Evolutionary conservation across 2,888 invertebrate species (phyloP), one percentile per base, ranked within the genome.

Genomic region (Hemicrepidius hirtus): DNA sequence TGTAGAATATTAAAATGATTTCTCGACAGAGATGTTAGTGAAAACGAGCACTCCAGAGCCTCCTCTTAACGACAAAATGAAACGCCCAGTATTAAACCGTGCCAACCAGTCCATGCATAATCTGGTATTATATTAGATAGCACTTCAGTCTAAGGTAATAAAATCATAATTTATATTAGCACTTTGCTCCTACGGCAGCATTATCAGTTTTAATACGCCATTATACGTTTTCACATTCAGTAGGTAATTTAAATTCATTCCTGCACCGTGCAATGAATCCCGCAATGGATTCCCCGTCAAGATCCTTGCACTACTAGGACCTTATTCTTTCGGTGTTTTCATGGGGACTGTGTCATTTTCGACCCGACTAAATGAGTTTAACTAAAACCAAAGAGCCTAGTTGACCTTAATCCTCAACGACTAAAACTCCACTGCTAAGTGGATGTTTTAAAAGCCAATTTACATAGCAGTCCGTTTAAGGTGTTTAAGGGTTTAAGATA

Each of bases 131-230:
- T 71, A 71, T 68, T 71, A 65, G 71, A 69, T 71, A 68, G 68
- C 66, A 53, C 69, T 72, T 75, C 75, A 72, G 73, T 69, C 57
- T 66, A 63, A 68, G 73, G 75, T 76, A 76, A 79, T 80, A 80
- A 80, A 80, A 77, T 77, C 76, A 73, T 78, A 76, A 79, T 80
- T 80, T 80, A 80, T 80, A 77, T 71, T 71, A 75, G 78, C 78
- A 73, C 76, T 77, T 75, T 76, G 76, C 75, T 70, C 73, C 68
- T 75, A 76, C 71, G 71, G 73, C 73, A 69, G 75, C 74, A 78
- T 78, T 80, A 79, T 79, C 80, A 78, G 78, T 78, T 78, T 79
- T 79, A 79, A 78, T 78, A 78, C 78, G 76, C 75, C 67, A 78
- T 80, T 80, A 79, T 78, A 79, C 76, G 78, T 74, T 75, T 74